phyloP scores from a whole-genome alignment of 2,113 vertebrate genomes.

The Macrotis lagotis region DNA sequence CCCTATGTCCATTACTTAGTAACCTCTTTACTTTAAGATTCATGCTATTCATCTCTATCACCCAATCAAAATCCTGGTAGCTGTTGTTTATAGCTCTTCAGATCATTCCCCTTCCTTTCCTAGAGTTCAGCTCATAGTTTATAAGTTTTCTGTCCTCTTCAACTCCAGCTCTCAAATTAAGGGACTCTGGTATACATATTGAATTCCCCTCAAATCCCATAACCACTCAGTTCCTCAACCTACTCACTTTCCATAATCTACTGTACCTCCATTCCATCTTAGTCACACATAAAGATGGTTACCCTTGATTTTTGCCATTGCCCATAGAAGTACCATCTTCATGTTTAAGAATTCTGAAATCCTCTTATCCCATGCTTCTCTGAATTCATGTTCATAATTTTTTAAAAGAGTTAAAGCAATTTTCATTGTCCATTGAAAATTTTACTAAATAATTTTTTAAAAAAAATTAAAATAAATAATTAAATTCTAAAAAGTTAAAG shows the following conservation, averaged over 20 bases:
- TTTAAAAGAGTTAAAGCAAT: background rate
- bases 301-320: background rate
- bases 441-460: conserved; percentile 1
- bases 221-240: background rate
- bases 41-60: background rate
- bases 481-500: conserved; percentile 14
- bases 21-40: background rate
- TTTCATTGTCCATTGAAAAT: background rate
- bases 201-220: background rate
- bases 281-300: background rate
- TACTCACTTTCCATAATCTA: background rate
- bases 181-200: background rate
- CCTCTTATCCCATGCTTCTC: background rate
- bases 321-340: background rate
- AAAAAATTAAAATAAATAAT: background rate
- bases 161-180: background rate
- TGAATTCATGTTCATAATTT: background rate
- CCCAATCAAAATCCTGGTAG: background rate
- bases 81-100: background rate
- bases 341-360: background rate
- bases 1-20: background rate
- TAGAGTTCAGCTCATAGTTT: background rate
- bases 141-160: background rate
- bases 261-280: background rate
- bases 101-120: background rate